Conservation (phyloP, 1,140 invertebrate genomes). For the Nomia melanderi region DNA sequence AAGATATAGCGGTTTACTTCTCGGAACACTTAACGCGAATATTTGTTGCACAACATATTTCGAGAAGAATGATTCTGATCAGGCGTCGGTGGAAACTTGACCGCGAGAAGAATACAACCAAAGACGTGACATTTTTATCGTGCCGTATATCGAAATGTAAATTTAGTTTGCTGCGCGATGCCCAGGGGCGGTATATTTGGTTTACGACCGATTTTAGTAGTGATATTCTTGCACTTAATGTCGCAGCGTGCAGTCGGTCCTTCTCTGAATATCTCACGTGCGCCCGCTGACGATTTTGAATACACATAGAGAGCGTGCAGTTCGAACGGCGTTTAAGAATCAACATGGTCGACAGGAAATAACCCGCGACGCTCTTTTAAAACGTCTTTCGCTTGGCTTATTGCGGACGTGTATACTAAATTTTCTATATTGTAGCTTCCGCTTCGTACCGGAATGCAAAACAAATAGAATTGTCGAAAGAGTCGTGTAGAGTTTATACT, state of each 20-base stretch:
- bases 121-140: slow-evolving; percentile 74
- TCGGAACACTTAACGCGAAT: no score
- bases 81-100: slow-evolving; percentile 21
- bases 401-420: neutral
- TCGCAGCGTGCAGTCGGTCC: slow-evolving; percentile 51
- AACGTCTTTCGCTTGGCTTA: neutral
- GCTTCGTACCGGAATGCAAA: neutral
- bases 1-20: no score
- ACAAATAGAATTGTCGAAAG: neutral
- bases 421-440: neutral
- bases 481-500: no score
- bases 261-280: slow-evolving; percentile 12
- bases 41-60: no score
- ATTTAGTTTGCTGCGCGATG: slow-evolving; percentile 64
- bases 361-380: neutral
- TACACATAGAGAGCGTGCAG: neutral
- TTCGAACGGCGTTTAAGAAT: neutral
- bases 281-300: slow-evolving; percentile 2
- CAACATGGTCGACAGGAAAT: neutral
- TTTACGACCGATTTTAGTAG: slow-evolving; percentile 74
- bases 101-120: slow-evolving; percentile 25
- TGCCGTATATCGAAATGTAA: slow-evolving; percentile 75
- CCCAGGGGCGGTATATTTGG: slow-evolving; percentile 58
- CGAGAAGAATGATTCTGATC: neutral
- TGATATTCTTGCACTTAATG: slow-evolving; percentile 73